Evolutionary conservation across 2,888 invertebrate species (phyloP).

Genomic region (Caenorhabditis doughertyi): DNA sequence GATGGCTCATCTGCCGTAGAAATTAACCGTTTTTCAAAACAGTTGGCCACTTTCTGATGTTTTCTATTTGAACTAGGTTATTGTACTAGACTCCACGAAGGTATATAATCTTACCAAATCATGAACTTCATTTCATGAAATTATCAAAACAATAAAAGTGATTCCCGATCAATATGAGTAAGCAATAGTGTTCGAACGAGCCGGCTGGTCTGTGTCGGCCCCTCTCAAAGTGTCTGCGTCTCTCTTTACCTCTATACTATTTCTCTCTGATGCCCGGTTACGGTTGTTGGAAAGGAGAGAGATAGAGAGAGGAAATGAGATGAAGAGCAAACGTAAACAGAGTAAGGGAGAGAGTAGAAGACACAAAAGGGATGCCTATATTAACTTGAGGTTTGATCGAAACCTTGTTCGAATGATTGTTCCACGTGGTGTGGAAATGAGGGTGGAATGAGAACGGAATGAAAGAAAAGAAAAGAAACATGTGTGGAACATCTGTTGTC

Average conservation of each 20-base stretch:
- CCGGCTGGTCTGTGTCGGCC: conserved; percentile 53
- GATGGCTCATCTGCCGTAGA: too few species aligned
- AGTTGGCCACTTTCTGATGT: too few species aligned
- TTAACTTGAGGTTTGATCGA: conserved; percentile 56
- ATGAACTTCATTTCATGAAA: conserved; percentile 11
- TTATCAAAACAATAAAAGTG: conserved; percentile 29
- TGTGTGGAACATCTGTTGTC: conserved; percentile 50
- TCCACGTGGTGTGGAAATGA: not conserved
- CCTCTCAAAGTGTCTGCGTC: conserved; percentile 8
- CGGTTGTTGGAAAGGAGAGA: conserved; percentile 40
- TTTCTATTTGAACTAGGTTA: too few species aligned
- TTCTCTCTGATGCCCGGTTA: conserved; percentile 37
- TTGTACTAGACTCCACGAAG: too few species aligned
- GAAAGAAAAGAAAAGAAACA: conserved; percentile 18
- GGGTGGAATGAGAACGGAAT: not conserved
- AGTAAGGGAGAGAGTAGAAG: conserved; percentile 10
- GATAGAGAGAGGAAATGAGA: conserved; percentile 9
- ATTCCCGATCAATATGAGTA: not conserved
- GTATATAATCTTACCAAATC: conserved; percentile 34
- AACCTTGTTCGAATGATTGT: not conserved
- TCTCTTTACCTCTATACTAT: too few species aligned
- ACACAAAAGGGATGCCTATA: conserved; percentile 44
- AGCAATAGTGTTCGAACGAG: conserved; percentile 20
- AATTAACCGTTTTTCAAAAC: too few species aligned
- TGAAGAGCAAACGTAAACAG: conserved; percentile 54